phyloP scores from a whole-genome alignment of 2,113 vertebrate species.

The Coptodon rendalli region DNA sequence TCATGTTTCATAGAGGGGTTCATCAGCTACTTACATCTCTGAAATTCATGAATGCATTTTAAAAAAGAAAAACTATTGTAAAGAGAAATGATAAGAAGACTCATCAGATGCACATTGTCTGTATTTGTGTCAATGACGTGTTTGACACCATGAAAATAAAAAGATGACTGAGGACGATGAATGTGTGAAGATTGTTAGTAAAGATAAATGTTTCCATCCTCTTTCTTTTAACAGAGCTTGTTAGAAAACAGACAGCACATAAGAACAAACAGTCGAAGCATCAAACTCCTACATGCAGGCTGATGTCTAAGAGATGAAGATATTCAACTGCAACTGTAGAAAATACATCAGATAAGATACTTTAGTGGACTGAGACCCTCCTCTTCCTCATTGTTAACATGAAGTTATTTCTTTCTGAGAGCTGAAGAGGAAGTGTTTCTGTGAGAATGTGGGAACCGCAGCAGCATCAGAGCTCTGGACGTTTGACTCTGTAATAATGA shows the following conservation, averaged over 20 bases:
- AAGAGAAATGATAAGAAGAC: background rate
- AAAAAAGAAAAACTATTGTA: fast-evolving
- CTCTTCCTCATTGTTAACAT: too few species aligned
- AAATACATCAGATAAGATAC: background rate
- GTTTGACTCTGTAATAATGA: fast-evolving
- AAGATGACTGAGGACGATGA: fast-evolving
- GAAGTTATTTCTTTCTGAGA: fast-evolving
- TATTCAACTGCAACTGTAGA: background rate
- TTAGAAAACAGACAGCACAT: too few species aligned
- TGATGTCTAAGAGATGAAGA: background rate
- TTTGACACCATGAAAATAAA: background rate
- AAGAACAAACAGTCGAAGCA: fast-evolving
- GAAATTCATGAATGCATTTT: too few species aligned
- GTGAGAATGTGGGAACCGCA: fast-evolving
- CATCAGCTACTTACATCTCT: too few species aligned
- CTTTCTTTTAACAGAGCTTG: too few species aligned
- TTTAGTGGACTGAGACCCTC: background rate
- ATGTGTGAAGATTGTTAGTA: fast-evolving
- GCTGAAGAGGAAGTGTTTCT: background rate
- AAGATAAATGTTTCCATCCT: background rate
- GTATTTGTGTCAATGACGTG: background rate
- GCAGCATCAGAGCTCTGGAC: fast-evolving
- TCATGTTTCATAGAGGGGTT: background rate
- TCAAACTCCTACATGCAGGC: background rate
- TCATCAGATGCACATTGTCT: fast-evolving